Evolutionary conservation across 2,797 vertebrate genomes (phyloP), one percentile per base, ranked within the genome.

Genomic region (Acanthurus lineatus): DNA sequence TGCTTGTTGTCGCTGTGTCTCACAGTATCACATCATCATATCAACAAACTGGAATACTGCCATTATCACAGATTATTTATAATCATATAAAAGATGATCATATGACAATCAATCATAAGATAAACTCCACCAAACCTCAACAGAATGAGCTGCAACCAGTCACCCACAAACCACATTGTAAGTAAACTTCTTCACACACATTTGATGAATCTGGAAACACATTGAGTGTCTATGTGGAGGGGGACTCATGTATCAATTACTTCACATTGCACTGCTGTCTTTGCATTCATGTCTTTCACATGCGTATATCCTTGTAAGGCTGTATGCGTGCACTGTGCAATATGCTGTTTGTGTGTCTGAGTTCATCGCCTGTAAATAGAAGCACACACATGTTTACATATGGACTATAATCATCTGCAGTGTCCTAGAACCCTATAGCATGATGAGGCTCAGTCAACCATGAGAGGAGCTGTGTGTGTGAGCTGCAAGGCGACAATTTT

Each of bases 381-480:
- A 67, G 70, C 62, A 15, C 56, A 74, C 59, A n/a, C 40, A 45
- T 38, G 66, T 74, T 64, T 52, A 77, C 66, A 81, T 69, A 59
- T 14, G 38, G 57, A 40, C 56, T 47, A 15, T 20, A 25, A 22
- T 35, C 63, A 75, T 19, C 49, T 70, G 38, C 32, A n/a, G 70
- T 47, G 54, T 74, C 65, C 85, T 61, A 45, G 60, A 69, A 44
- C 28, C 12, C 32, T 35, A 62, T 20, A 62, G 57, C 80, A 84
- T 40, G 71, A 73, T 35, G 71, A 88, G 81, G 77, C 49, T 69
- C 65, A 62, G 44, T 70, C 79, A 88, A 79, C 78, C 65, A 16
- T 54, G 38, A 48, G 20, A 32, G 54, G 40, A 62, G 28, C 52
- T 49, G 15, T 68, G 67, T 56, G 51, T 15, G 66, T 38, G 49